phyloP scores from a whole-genome alignment of 2,797 vertebrate species.

The Channa striata region DNA sequence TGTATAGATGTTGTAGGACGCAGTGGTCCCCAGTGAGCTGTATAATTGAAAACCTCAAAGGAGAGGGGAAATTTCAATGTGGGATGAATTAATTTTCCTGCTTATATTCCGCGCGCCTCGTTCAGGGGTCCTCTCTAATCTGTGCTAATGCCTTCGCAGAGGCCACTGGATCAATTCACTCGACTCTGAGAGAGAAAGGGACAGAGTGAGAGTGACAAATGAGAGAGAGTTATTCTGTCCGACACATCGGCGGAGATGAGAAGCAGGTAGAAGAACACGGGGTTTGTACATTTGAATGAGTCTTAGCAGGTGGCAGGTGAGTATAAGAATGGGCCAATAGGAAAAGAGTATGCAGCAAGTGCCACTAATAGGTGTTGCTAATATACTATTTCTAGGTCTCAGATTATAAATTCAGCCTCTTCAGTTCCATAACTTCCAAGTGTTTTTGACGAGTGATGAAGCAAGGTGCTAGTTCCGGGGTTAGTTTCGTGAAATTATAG shows the following conservation, averaged over 20 bases:
- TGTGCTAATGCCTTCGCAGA: conserved; percentile 69
- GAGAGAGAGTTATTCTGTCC: neutral
- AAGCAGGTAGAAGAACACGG: neutral
- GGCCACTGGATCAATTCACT: conserved; percentile 71
- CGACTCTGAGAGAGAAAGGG: conserved; percentile 11
- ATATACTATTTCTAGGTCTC: too few species aligned
- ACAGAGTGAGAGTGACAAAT: conserved; percentile 18
- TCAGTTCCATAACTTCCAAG: too few species aligned
- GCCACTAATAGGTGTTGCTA: too few species aligned
- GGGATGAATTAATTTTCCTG: conserved; percentile 72
- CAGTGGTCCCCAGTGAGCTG: conserved; percentile 33
- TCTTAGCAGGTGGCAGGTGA: neutral
- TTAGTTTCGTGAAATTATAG: too few species aligned
- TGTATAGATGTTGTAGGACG: conserved; percentile 53
- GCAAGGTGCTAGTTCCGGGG: too few species aligned
- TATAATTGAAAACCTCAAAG: conserved; percentile 75
- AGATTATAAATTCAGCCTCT: too few species aligned
- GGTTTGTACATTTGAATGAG: conserved; percentile 1
- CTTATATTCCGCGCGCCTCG: conserved; percentile 56
- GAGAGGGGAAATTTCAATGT: conserved; percentile 64
- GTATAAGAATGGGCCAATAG: too few species aligned
- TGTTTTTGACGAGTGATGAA: too few species aligned
- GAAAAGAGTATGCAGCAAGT: too few species aligned
- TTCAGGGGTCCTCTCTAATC: conserved; percentile 74
- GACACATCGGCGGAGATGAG: neutral